Conservation (phyloP, 2,888 invertebrate species). For the Mesochorus sp. region DNA sequence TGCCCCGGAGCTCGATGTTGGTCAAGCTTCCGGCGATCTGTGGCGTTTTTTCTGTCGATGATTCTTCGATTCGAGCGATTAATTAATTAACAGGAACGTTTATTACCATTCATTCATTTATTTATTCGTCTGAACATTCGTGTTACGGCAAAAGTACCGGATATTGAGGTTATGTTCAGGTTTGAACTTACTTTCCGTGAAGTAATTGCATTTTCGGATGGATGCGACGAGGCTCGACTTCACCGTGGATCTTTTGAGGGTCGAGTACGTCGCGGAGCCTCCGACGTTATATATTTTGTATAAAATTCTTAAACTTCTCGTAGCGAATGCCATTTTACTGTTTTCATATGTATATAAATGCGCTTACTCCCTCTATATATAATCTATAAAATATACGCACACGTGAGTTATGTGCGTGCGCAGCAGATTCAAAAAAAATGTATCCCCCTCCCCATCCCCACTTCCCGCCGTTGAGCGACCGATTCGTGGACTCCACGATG, state of each 20-base stretch:
- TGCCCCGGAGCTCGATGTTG: slow-evolving; percentile 74
- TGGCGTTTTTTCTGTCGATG: slow-evolving; percentile 63
- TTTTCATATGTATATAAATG: too few species aligned
- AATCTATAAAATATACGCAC: too few species aligned
- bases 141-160: neutral
- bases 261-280: slow-evolving; percentile 64
- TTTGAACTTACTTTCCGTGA: slow-evolving; percentile 70
- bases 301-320: slow-evolving; percentile 71
- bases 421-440: too few species aligned
- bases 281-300: slow-evolving; percentile 73
- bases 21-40: slow-evolving; percentile 73
- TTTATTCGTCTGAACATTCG: slow-evolving; percentile 1
- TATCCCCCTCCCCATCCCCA: too few species aligned
- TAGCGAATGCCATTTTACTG: slow-evolving; percentile 76
- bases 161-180: slow-evolving; percentile 68
- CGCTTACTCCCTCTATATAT: too few species aligned
- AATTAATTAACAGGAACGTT: too few species aligned
- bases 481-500: too few species aligned
- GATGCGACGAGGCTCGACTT: slow-evolving; percentile 66
- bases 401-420: too few species aligned
- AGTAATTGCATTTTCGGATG: slow-evolving; percentile 69
- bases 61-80: too few species aligned
- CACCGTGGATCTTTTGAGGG: slow-evolving; percentile 66
- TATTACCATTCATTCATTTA: too few species aligned
- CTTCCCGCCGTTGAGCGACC: too few species aligned